Base-by-base conservation (phyloP, 2,113 vertebrate species). In the Ahaetulla prasina region DNA sequence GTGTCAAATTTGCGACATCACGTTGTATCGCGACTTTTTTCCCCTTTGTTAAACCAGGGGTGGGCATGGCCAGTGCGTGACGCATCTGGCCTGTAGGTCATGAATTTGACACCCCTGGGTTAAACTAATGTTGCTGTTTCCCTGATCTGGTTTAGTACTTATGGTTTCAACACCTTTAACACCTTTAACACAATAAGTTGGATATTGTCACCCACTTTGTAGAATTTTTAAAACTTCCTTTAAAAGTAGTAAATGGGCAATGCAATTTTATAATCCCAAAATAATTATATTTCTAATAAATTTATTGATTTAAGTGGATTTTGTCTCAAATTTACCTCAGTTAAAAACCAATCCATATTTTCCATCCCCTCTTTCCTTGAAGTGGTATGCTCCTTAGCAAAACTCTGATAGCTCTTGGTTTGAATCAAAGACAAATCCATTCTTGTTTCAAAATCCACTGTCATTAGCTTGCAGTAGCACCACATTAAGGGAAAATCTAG, bases 391-490 rank as follows among this genome's bases (percentile, higher is more conserved):
- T 94, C 91, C 35, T 57, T 39, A n/a, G 49, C 88, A 92, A 92
- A 0, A 92, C 85, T 92, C 91, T 91, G 90, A 2, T 95, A 87
- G 9, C 63, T 63, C 87, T 30, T 92, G 87, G 27, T 52, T 8
- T 87, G 35, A 88, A 25, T 25, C 3, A 45, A 20, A 12, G 20
- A 47, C 89, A 45, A 95, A 89, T 89, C 53, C 92, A 35, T 43
- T 30, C 55, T 91, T 89, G 91, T n/a, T 68, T 95, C 90, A 95
- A 18, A 86, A 93, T 12, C 47, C 74, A 74, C 8, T 25, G 63
- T 45, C 43, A 49, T 89, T 92, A 93, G 92, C 52, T 57, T 90
- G 52, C 74, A 84, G 27, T 47, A 74, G 53, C 84, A 74, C 1
- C 7, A 1, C 74, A 5, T 22, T 9, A 53, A 35, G 6, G 1